Percentiles rank a stretch among this genome's conserved stretches.
Conservation (phyloP, 2,113 vertebrate species). For the Eclectus roratus region DNA sequence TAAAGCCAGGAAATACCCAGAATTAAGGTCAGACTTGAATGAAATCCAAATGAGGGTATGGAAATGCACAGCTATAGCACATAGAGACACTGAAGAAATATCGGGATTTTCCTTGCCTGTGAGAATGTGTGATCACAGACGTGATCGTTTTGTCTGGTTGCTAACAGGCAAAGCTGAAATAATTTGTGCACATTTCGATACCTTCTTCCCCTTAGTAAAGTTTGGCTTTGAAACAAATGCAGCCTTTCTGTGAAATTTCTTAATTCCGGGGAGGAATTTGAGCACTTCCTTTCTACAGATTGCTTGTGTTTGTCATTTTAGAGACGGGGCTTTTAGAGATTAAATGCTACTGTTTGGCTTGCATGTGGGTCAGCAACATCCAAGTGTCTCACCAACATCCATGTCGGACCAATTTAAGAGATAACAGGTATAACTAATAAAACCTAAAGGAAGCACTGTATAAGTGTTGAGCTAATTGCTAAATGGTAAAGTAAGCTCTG, state of each 20-base stretch:
- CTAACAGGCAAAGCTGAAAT: not conserved
- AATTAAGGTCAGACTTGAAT: conserved; percentile 18
- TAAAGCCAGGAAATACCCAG: not conserved
- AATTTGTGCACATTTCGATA: not conserved
- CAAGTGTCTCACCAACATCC: not conserved
- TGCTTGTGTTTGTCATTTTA: not conserved
- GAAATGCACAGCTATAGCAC: not conserved
- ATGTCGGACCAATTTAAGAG: not conserved
- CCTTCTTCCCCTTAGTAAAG: not conserved
- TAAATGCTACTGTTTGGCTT: not conserved
- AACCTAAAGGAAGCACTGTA: not conserved
- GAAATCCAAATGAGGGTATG: not conserved
- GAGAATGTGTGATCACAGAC: not conserved
- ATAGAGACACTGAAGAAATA: not conserved
- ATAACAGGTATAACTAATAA: not conserved
- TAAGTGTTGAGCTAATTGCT: not conserved
- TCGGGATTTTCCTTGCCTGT: not conserved
- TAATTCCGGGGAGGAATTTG: not conserved
- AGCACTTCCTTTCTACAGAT: not conserved
- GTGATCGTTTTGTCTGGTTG: not conserved
- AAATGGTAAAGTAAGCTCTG: not conserved
- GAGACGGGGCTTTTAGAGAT: not conserved
- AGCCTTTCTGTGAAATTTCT: not conserved
- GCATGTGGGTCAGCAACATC: not conserved
- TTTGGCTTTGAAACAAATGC: not conserved